These are phyloP conservation scores for Acronicta leporina DNA, from an alignment of 2,888 invertebrate species.

Conservation along the genomic window DNA sequence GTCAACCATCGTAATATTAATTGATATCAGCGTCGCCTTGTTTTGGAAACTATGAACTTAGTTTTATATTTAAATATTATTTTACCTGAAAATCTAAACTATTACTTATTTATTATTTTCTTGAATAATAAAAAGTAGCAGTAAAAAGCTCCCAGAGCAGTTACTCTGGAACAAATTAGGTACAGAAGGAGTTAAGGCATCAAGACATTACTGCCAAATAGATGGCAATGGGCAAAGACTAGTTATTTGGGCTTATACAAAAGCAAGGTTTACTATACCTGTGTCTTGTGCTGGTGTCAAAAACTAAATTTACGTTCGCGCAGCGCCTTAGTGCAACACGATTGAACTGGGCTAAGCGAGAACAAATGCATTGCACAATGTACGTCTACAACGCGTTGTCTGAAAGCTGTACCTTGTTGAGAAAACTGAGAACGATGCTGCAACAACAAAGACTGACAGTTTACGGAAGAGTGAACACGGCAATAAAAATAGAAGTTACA, in stretches of 20 bases:
- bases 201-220: too few relatives aligned
- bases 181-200: too few relatives aligned
- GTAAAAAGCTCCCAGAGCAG: too few relatives aligned
- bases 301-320: not conserved
- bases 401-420: slow-evolving; percentile 56
- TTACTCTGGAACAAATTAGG: too few relatives aligned
- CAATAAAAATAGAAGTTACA: slow-evolving; percentile 57
- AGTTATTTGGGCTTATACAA: not conserved
- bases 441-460: slow-evolving; percentile 68
- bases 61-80: too few relatives aligned
- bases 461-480: slow-evolving; percentile 70
- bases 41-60: too few relatives aligned
- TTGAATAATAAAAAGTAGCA: too few relatives aligned
- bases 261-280: not conserved
- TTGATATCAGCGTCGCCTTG: too few relatives aligned
- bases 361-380: slow-evolving; percentile 67
- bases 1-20: too few relatives aligned
- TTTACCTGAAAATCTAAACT: too few relatives aligned
- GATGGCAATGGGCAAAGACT: too few relatives aligned
- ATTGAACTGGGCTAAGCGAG: slow-evolving; percentile 54
- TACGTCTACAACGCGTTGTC: slow-evolving; percentile 55
- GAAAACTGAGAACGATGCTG: slow-evolving; percentile 64
- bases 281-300: not conserved
- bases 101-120: too few relatives aligned
- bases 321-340: slow-evolving; percentile 41